Conservation (phyloP, 2,113 vertebrate genomes). For the Ranitomeya imitator region DNA sequence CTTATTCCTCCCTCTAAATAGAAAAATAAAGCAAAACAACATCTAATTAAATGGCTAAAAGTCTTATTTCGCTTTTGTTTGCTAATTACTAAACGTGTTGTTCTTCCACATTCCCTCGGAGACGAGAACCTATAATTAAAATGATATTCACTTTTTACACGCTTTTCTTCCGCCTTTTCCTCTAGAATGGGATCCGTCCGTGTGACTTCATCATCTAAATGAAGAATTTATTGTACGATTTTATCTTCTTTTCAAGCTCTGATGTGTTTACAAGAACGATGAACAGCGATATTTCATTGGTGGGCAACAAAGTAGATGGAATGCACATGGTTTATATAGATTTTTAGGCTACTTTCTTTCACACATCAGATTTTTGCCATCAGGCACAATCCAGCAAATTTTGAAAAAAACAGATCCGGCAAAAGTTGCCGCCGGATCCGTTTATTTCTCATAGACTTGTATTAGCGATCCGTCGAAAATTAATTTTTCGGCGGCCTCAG, state of each 20-base stretch:
- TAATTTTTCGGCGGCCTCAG: too few relatives aligned
- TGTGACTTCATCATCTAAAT: neutral
- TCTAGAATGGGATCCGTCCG: neutral
- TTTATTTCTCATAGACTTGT: too few relatives aligned
- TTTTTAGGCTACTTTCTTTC: too few relatives aligned
- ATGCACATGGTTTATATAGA: neutral
- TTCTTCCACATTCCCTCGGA: neutral
- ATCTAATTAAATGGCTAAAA: slow-evolving; percentile 21
- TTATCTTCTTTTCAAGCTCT: slow-evolving; percentile 3
- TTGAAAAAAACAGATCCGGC: too few relatives aligned
- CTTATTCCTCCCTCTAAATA: slow-evolving; percentile 8
- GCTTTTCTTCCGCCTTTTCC: neutral
- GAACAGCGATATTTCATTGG: neutral
- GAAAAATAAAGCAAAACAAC: slow-evolving; percentile 8
- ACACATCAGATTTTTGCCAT: too few relatives aligned
- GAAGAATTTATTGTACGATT: neutral
- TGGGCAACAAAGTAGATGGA: neutral
- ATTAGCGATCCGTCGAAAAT: too few relatives aligned
- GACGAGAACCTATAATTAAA: slow-evolving; percentile 3
- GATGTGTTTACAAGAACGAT: neutral
- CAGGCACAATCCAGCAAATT: too few relatives aligned
- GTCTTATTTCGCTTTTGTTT: slow-evolving; percentile 17
- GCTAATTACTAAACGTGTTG: slow-evolving; percentile 9
- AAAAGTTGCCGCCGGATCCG: too few relatives aligned
- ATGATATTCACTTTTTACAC: slow-evolving; percentile 4